phyloP scores from a whole-genome alignment of 2,888 invertebrate species.

The Heteropelma amictum region DNA sequence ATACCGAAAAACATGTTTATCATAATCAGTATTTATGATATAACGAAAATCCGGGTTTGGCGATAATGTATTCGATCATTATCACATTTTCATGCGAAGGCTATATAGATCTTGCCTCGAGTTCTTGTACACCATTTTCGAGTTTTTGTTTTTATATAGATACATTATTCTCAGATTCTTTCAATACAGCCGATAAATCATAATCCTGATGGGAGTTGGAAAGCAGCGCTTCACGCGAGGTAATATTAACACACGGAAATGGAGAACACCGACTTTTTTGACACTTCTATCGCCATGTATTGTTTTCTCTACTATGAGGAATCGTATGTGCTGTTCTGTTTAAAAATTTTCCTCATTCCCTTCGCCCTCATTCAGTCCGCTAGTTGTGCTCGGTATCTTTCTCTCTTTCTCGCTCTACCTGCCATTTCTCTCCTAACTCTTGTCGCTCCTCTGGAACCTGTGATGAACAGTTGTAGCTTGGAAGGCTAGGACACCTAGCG shows the following conservation, averaged over 20 bases:
- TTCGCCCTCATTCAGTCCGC: constrained; percentile 18
- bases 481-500: constrained; percentile 19
- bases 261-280: constrained; percentile 39
- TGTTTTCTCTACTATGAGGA: constrained; percentile 42
- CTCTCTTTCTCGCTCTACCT: constrained; percentile 50
- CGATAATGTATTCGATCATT: too few relatives aligned
- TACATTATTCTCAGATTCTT: too few relatives aligned
- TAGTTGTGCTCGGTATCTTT: constrained; percentile 45
- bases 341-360: constrained; percentile 46
- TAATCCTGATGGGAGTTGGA: neutral
- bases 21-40: too few relatives aligned
- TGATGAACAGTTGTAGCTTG: constrained; percentile 24
- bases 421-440: constrained; percentile 39
- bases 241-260: constrained; percentile 52
- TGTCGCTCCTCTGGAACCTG: constrained; percentile 21
- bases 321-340: too few relatives aligned
- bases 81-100: too few relatives aligned
- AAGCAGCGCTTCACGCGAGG: constrained; percentile 18
- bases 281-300: constrained; percentile 58
- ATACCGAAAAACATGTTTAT: too few relatives aligned
- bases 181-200: too few relatives aligned
- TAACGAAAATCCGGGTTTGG: too few relatives aligned
- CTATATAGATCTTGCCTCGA: neutral
- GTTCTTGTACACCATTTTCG: neutral
- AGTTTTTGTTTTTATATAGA: too few relatives aligned